A percentile compares a stretch with the other conserved stretches of the same genome.
These are phyloP conservation scores for Chamaea fasciata DNA, from an alignment of 2,113 vertebrate species.

Conservation along the genomic window DNA sequence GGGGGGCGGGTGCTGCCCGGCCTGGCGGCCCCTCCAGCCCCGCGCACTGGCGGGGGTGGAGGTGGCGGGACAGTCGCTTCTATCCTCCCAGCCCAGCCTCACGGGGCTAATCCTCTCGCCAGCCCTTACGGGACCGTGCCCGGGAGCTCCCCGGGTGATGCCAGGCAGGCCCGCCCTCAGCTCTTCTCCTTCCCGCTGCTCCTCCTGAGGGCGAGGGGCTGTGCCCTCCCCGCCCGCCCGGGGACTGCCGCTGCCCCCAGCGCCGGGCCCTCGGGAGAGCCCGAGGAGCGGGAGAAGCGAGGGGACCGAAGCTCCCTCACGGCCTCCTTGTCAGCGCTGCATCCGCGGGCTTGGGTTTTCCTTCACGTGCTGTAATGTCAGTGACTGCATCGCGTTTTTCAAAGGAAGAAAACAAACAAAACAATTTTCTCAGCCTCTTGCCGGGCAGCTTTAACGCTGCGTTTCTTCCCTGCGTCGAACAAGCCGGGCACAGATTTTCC, in stretches of 20 bases:
- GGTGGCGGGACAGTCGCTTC: rapidly evolving
- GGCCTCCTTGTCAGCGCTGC: too few relatives aligned
- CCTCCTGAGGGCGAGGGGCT: neutral
- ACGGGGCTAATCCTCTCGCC: rapidly evolving
- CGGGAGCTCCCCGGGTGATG: too few relatives aligned
- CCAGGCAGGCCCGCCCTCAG: neutral
- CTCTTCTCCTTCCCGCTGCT: too few relatives aligned
- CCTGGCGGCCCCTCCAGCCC: neutral
- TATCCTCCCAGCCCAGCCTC: neutral
- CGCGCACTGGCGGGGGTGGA: too few relatives aligned
- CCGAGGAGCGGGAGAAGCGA: neutral
- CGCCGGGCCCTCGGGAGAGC: too few relatives aligned
- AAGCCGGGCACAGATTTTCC: neutral
- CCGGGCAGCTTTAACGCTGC: neutral
- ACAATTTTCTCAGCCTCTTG: neutral
- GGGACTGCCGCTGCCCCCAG: neutral
- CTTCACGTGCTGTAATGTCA: neutral
- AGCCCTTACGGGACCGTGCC: rapidly evolving
- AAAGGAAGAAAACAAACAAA: neutral
- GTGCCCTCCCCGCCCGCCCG: too few relatives aligned
- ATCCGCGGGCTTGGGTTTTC: neutral
- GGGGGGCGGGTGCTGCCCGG: neutral
- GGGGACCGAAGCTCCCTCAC: rapidly evolving
- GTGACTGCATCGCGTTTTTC: neutral
- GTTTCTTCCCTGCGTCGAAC: neutral